Evolutionary conservation across 2,113 vertebrate genomes (phyloP).

Genomic region (Chamaetylas fuelleborni): DNA sequence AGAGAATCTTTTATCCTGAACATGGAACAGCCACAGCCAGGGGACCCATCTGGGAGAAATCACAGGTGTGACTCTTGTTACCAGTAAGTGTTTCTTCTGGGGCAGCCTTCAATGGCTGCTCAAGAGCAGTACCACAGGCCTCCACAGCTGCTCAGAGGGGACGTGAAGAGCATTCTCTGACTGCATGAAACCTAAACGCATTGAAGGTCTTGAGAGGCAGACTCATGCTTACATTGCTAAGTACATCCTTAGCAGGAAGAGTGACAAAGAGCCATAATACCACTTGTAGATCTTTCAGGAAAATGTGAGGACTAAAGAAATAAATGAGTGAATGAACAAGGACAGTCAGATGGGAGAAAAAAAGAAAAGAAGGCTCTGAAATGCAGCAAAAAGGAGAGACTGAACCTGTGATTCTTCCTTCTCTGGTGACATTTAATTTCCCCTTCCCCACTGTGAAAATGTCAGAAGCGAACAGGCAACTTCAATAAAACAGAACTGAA

Average conservation of each 20-base stretch:
- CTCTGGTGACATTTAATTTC: constrained; percentile 11
- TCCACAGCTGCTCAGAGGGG: background rate
- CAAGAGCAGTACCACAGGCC: background rate
- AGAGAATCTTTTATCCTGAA: background rate
- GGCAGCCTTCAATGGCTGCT: background rate
- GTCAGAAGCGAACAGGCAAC: background rate
- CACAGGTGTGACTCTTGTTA: background rate
- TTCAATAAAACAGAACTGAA: constrained; percentile 17
- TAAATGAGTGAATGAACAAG: background rate
- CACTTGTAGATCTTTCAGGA: background rate
- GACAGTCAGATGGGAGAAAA: background rate
- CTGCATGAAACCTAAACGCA: background rate
- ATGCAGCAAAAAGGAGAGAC: background rate
- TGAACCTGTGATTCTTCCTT: background rate
- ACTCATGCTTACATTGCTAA: background rate
- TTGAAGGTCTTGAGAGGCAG: background rate
- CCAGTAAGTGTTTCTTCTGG: background rate
- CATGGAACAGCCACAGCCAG: background rate
- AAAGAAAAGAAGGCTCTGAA: background rate
- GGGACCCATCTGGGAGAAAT: background rate
- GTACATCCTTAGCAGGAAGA: background rate
- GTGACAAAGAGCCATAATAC: background rate
- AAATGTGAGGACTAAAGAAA: background rate
- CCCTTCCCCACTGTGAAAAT: background rate
- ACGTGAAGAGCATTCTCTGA: background rate